Base-by-base conservation (phyloP, 1,140 invertebrate species). In the Plodia interpunctella region DNA sequence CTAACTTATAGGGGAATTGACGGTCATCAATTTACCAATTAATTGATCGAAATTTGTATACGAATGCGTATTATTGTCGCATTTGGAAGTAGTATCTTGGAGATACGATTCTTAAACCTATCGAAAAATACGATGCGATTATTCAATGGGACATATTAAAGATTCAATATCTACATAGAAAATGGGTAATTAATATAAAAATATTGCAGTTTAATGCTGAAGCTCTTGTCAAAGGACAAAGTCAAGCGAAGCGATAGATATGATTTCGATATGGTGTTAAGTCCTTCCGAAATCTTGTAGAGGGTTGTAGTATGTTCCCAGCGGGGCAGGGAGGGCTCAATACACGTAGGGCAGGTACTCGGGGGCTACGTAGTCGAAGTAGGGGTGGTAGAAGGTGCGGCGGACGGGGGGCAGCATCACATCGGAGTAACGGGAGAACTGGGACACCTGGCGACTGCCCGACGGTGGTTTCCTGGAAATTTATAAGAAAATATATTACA, bases 371-470 rank as follows among this genome's bases (percentile, higher is more conserved):
- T 81, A 83, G 57, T 83, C 83, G 62, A 78, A 68, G 69, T 78
- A 83, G 52, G 81, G 83, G 63, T 80, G 81, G 69, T 84, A 80
- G 65, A 73, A 67, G 55, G 78, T 68, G 61, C 82, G 83, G 52
- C 83, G 83, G 0, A 61, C 66, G 3, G 83, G 83, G 0, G 86
- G 83, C 59, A 84, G 59, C 76, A 88, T 81, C 62, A 80, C 81
- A 61, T 88, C 86, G 0, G 86, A 84, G 78, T 88, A 88, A 63
- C 86, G 86, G 3, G 80, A 83, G 75, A 88, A 88, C 65, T 88
- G 82, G 6, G 80, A 83, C 5, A 85, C 72, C 57, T 87, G 86
- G 17, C 86, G 83, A 56, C 81, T 87, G 18, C 81, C 83, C 6
- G 63, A 57, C 18, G 72, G 77, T 5, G 86, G 86, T 65, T 88